Base-by-base conservation (phyloP, 2,888 invertebrate species). In the Tricholauxania praeusta region DNA sequence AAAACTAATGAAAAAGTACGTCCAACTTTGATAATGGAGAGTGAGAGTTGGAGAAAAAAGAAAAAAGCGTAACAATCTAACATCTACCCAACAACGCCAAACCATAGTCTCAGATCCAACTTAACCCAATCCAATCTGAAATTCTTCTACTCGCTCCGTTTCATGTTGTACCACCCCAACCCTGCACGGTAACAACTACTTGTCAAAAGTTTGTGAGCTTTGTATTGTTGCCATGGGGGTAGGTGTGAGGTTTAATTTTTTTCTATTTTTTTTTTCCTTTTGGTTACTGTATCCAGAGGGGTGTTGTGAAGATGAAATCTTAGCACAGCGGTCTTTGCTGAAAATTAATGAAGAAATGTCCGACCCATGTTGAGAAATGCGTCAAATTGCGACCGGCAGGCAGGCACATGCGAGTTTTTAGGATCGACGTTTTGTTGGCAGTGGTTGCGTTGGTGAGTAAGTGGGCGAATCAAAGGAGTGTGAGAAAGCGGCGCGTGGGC, bases 311-410 rank as follows among this genome's bases (percentile, higher is more conserved):
- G 39, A 19, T 49, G 64, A 17, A 64, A 64, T 64, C 64, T 64
- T 64, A 64, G 64, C 49, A 39, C 52, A 28, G 53, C 19, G 53
- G 53, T 22, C 52, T 53, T 47, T 53, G 39, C 39, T 39, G 63
- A 70, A 70, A 70, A 70, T 70, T 70, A 70, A 70, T 70, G 63
- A 70, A 63, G 70, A 70, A 53, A 52, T 52, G 70, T 70, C 70
- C 53, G 39, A 63, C 53, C 39, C 52, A 47, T 70, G 63, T 63
- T 63, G 70, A 70, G 70, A 52, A 69, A 49, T 60, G 68, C 68
- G n/a, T 59, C 68, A 57, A 59, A n/a, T 70, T 60, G 62, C 70
- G 63, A 32, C 53, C 39, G 62, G 6, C 53, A 52, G 52, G 47
- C 62, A 47, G 28, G 28, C 12, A 28, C 57, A 39, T 28, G 12